A percentile compares a stretch with the other conserved stretches of the same genome.
Evolutionary conservation across 2,113 vertebrate species (phyloP).

Genomic region (Tamias sibiricus): DNA sequence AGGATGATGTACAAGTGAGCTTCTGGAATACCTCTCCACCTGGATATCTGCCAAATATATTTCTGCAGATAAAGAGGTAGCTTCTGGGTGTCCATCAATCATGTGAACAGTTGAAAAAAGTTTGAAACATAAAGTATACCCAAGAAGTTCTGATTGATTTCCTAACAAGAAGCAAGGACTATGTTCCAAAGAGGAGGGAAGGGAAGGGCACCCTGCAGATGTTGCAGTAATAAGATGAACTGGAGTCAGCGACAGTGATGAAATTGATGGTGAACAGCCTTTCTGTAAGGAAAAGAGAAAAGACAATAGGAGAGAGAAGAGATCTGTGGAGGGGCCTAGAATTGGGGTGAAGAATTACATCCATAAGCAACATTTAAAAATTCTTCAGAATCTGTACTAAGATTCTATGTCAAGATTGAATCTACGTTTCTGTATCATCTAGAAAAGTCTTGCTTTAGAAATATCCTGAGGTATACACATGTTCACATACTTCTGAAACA

Average conservation of each 20-base stretch:
- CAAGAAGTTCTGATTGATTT: constrained; percentile 52
- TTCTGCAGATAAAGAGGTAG: constrained; percentile 69
- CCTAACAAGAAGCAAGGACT: constrained; percentile 31
- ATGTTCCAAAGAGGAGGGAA: background rate
- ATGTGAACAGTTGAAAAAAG: constrained; percentile 16
- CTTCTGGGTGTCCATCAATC: constrained; percentile 35
- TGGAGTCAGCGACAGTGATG: background rate
- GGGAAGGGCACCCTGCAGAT: background rate
- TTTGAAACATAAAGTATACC: constrained; percentile 35
- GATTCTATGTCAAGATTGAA: background rate
- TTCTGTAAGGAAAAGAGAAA: background rate
- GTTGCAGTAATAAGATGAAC: constrained; percentile 23
- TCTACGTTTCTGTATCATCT: background rate
- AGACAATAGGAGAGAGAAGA: background rate
- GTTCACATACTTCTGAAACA: background rate
- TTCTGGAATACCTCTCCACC: constrained; percentile 36
- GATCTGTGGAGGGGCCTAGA: background rate
- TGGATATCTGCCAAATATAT: constrained; percentile 55
- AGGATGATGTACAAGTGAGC: constrained; percentile 38
- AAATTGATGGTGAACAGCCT: background rate
- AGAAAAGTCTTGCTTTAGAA: background rate
- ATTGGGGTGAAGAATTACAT: background rate
- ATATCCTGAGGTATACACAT: background rate
- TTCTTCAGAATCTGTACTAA: background rate
- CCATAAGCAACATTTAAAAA: background rate